phyloP scores from a whole-genome alignment of 1,140 invertebrate species.

The Megalonaias nervosa region DNA sequence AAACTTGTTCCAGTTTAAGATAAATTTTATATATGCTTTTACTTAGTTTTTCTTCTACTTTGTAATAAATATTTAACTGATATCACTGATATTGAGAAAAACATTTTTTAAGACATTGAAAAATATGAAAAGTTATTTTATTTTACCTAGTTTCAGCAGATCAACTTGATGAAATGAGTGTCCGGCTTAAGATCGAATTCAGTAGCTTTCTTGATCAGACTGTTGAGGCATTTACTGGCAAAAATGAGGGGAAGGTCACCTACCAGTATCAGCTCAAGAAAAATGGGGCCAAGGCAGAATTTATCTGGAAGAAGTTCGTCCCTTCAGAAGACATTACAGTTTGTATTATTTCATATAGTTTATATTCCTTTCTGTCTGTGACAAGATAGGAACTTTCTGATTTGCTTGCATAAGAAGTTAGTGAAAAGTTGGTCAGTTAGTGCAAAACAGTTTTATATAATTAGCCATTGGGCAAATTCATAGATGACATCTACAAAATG shows the following conservation, averaged over 20 bases:
- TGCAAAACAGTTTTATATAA: background rate
- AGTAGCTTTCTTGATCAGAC: conserved; percentile 48
- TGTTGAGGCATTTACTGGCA: conserved; percentile 42
- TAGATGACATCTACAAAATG: no score
- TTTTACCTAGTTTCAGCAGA: conserved; percentile 48
- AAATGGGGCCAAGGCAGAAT: conserved; percentile 24
- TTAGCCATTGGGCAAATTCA: no score
- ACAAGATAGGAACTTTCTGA: no score
- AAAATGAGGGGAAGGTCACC: conserved; percentile 25
- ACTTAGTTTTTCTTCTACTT: no score
- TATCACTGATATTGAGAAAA: background rate
- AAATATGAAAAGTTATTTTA: conserved; percentile 1
- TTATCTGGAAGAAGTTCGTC: conserved; percentile 53
- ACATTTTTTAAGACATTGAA: background rate
- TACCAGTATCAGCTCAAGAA: conserved; percentile 49
- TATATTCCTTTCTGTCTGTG: no score
- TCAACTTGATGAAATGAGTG: conserved; percentile 42
- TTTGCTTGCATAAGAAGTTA: no score
- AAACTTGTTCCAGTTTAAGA: no score
- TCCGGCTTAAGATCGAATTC: conserved; percentile 48
- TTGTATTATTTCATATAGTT: background rate
- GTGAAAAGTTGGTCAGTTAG: no score
- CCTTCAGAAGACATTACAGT: conserved; percentile 49
- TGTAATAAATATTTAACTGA: background rate
- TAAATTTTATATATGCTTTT: no score